Percentiles rank a stretch among this genome's conserved stretches.
Conservation (phyloP, 1,140 invertebrate species). For the Cyphomyrmex costatus region DNA sequence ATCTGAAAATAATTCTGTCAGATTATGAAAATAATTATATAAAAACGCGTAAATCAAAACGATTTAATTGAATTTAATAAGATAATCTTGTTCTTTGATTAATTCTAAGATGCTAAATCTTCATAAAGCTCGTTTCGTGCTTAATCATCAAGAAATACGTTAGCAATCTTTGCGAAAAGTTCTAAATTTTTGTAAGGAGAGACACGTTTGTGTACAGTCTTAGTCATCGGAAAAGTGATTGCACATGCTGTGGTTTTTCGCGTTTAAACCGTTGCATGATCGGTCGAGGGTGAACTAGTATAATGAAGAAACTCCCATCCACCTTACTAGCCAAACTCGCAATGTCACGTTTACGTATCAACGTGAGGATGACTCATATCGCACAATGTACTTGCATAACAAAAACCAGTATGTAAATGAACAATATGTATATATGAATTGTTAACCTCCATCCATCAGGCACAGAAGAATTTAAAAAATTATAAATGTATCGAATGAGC, state of each 20-base stretch:
- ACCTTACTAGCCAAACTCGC: conserved; percentile 28
- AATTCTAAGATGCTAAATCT: neutral
- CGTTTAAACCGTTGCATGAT: conserved; percentile 59
- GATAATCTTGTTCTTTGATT: neutral
- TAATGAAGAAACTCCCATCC: conserved; percentile 56
- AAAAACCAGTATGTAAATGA: conserved; percentile 36
- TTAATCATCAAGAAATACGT: neutral
- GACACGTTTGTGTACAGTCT: neutral
- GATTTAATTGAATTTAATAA: neutral
- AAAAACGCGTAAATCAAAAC: too few relatives aligned
- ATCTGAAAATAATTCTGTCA: too few relatives aligned
- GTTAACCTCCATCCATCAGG: conserved; percentile 53
- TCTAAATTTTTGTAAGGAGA: neutral
- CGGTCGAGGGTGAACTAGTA: conserved; percentile 61
- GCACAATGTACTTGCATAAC: conserved; percentile 31
- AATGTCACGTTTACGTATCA: conserved; percentile 32
- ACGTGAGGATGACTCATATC: conserved; percentile 31
- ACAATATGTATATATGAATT: conserved; percentile 25
- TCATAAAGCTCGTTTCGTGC: neutral
- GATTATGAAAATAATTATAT: too few relatives aligned
- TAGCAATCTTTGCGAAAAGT: neutral
- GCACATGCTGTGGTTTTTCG: neutral
- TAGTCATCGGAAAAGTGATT: conserved; percentile 48
- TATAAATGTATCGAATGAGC: neutral
- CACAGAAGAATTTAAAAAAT: neutral